These are phyloP conservation scores for Brachynemurus nebulosus DNA, from an alignment of 2,888 invertebrate genomes.

Conservation along the genomic window DNA sequence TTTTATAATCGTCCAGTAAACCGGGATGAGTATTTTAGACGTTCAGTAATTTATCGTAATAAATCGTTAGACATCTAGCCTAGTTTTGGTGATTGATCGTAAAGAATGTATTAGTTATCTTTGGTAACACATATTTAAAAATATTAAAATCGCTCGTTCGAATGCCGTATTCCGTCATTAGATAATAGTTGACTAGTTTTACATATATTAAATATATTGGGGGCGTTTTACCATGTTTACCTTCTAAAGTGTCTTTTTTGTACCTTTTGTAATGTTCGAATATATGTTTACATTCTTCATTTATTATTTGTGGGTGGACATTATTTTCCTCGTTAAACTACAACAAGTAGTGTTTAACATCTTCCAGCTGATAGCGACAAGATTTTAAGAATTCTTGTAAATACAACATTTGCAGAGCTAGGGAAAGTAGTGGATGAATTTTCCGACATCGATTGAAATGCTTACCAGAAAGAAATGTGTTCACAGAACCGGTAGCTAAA, in stretches of 20 bases:
- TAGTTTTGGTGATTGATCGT: neutral
- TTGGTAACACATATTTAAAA: neutral
- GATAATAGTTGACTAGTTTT: neutral
- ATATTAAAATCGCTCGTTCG: neutral
- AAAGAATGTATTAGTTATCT: neutral
- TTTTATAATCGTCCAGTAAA: conserved; percentile 6
- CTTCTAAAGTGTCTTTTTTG: conserved; percentile 13
- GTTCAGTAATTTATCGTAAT: neutral
- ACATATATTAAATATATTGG: conserved; percentile 21
- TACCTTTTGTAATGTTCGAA: conserved; percentile 17
- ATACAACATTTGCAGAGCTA: conserved; percentile 15
- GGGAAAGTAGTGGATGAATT: conserved; percentile 14
- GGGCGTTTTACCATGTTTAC: conserved; percentile 15
- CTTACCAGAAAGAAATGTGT: conserved; percentile 14
- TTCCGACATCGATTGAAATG: conserved; percentile 13
- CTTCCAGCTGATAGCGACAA: neutral
- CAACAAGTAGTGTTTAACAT: conserved; percentile 5
- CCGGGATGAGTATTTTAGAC: conserved; percentile 10
- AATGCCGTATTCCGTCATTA: neutral
- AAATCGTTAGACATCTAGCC: neutral
- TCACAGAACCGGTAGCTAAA: conserved; percentile 17
- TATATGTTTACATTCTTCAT: conserved; percentile 7
- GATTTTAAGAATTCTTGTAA: conserved; percentile 11
- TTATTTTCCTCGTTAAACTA: conserved; percentile 6
- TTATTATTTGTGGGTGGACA: conserved; percentile 10